Evolutionary conservation across 2,888 invertebrate species (phyloP), one percentile per base, ranked within the genome.

Genomic region (Callyntrura sp.): DNA sequence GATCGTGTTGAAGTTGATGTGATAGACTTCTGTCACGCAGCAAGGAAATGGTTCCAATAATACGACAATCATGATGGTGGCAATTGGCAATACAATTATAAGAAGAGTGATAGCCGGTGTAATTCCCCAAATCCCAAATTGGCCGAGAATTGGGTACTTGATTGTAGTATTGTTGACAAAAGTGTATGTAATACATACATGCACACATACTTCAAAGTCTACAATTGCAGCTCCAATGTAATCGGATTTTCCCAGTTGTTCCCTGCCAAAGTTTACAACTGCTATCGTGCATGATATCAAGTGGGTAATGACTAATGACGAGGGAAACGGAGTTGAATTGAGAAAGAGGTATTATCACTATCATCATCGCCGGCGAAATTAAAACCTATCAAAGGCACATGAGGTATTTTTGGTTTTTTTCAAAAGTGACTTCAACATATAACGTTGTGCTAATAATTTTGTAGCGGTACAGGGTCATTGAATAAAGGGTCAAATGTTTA

Each of bases 11-110:
- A n/a, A n/a, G n/a, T n/a, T 2, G 76, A 28, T 51, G 9, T 62
- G 78, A 86, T 79, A 79, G 65, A 17, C n/a, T 35, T 28, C 9
- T 79, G 86, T 86, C 86, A 86, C 86, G 86, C 86, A 86, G 78
- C n/a, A n/a, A 45, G 20, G 14, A 68, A 62, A 51, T 84, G 83
- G 84, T 23, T 82, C 48, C 45, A 55, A n/a, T n/a, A n/a, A 12
- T 57, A 1, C 14, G 23, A n/a, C 70, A 25, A 84, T 48, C 25
- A 83, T 65, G 35, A n/a, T 11, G n/a, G 23, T 14, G 6, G 28
- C 12, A n/a, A n/a, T 65, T 51, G 4, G 23, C n/a, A 17, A 28
- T 65, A 28, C n/a, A n/a, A n/a, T n/a, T n/a, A n/a, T n/a, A n/a
- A n/a, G n/a, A n/a, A n/a, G n/a, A n/a, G 25, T 65, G 65, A 70